phyloP scores from a whole-genome alignment of 2,888 invertebrate genomes.

The Acleris laterana region DNA sequence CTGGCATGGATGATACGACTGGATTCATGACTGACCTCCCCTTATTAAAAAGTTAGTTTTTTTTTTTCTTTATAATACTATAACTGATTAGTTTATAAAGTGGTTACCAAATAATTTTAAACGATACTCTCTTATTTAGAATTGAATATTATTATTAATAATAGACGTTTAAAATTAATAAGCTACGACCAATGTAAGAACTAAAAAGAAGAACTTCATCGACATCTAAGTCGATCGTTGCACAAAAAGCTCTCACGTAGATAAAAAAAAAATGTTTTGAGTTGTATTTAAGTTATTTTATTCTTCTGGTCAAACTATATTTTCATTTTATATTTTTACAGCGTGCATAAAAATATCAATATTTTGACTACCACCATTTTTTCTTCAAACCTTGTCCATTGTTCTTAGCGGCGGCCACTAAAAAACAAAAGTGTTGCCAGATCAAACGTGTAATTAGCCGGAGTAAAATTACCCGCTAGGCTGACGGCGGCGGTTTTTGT shows the following conservation, averaged over 20 bases:
- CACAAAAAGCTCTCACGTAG: too few species aligned
- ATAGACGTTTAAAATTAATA: too few species aligned
- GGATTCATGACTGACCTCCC: constrained; percentile 96
- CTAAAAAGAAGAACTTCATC: too few species aligned
- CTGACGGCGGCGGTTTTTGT: constrained; percentile 38
- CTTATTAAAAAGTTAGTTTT: constrained; percentile 93
- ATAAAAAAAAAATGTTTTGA: too few species aligned
- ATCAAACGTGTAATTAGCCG: constrained; percentile 38
- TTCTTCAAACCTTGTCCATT: neutral
- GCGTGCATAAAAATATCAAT: neutral
- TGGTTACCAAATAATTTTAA: too few species aligned
- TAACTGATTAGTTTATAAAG: neutral
- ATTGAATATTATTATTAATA: too few species aligned
- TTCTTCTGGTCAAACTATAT: too few species aligned
- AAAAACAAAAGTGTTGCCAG: constrained; percentile 38
- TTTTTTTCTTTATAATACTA: neutral
- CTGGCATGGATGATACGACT: constrained; percentile 93
- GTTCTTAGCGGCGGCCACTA: constrained; percentile 1
- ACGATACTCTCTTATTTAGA: too few species aligned
- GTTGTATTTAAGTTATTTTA: too few species aligned
- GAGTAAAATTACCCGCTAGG: constrained; percentile 40
- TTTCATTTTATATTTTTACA: too few species aligned
- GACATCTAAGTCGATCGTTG: too few species aligned
- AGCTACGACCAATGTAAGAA: too few species aligned
- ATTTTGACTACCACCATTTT: constrained; percentile 5